phyloP scores from a whole-genome alignment of 2,888 invertebrate species.

The Hipparchia semele region DNA sequence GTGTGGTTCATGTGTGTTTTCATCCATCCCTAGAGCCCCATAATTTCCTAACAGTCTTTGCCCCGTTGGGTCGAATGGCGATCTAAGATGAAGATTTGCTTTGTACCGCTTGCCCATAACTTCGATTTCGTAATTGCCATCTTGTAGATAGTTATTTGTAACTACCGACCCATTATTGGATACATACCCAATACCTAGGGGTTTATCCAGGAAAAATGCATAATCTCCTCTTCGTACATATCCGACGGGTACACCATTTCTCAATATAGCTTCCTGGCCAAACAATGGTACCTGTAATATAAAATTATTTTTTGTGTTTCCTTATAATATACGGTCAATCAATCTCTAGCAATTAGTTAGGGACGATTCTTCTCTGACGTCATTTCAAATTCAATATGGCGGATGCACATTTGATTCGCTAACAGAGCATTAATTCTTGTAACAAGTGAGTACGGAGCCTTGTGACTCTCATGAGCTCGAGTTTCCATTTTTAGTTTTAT shows the following conservation, averaged over 20 bases:
- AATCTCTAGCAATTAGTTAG: no score
- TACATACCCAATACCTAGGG: conserved; percentile 84
- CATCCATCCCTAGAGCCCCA: conserved; percentile 69
- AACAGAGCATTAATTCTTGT: no score
- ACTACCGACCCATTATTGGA: conserved; percentile 83
- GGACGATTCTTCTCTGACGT: no score
- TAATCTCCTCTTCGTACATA: conserved; percentile 92
- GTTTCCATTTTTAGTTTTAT: no score
- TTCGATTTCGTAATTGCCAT: conserved; percentile 91
- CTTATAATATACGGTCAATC: no score
- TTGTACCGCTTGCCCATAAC: conserved; percentile 88
- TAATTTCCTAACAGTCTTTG: conserved; percentile 89
- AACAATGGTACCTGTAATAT: conserved; percentile 86
- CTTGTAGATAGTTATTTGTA: conserved; percentile 85
- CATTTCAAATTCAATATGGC: no score
- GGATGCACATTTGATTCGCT: no score
- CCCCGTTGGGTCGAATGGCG: conserved; percentile 92
- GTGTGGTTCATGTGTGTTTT: conserved; percentile 72
- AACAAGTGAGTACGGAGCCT: no score
- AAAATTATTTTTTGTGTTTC: conserved; percentile 4
- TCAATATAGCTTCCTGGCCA: conserved; percentile 93
- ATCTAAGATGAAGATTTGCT: conserved; percentile 87
- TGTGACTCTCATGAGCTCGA: no score
- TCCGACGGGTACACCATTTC: conserved; percentile 90
- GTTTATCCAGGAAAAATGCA: conserved; percentile 82